phyloP scores from a whole-genome alignment of 2,888 invertebrate genomes.

The Hirtodrosophila alboralis region DNA sequence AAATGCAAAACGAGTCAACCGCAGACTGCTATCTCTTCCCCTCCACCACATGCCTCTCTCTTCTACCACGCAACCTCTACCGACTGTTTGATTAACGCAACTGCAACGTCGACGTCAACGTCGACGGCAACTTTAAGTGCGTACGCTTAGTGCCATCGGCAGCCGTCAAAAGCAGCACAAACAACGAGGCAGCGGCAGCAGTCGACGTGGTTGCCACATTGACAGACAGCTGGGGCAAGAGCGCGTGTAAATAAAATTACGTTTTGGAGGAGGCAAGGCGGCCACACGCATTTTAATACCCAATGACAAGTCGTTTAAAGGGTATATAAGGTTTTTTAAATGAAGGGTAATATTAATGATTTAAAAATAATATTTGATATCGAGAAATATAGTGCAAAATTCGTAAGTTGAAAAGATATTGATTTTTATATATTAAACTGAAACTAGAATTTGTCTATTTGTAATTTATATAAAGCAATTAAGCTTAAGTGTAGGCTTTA shows the following conservation, averaged over 20 bases:
- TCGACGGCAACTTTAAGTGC: constrained; percentile 68
- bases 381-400: no score
- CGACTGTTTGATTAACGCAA: constrained; percentile 52
- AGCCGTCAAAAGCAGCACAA: constrained; percentile 70
- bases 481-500: no score
- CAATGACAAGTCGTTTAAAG: background rate
- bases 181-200: constrained; percentile 26
- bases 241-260: constrained; percentile 77
- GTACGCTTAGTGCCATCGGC: constrained; percentile 74
- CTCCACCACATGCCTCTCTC: background rate
- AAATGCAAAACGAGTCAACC: constrained; percentile 70
- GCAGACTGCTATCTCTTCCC: constrained; percentile 33
- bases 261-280: constrained; percentile 61
- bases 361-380: no score
- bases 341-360: no score
- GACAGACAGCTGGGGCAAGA: constrained; percentile 65
- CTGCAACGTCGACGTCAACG: constrained; percentile 41
- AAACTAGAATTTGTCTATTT: no score
- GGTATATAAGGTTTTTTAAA: constrained; percentile 19
- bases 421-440: no score
- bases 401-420: no score
- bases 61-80: background rate
- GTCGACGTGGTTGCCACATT: constrained; percentile 50
- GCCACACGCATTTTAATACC: constrained; percentile 64
- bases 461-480: no score